Conservation (phyloP, 2,113 vertebrate genomes). For the Prietella phreatophila region DNA sequence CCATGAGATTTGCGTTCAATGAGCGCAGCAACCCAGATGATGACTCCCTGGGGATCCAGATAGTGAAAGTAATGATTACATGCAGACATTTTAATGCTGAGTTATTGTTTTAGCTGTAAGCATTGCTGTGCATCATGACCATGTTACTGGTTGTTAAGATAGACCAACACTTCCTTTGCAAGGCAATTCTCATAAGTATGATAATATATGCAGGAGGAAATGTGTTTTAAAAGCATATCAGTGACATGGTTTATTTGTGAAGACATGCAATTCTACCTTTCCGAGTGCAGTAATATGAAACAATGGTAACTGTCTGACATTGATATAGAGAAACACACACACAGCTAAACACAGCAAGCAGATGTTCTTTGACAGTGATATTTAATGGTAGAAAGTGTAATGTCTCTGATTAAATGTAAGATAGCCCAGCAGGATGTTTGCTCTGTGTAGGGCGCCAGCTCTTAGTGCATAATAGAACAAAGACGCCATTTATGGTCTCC, state of each 20-base stretch:
- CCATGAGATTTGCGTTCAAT: conserved; percentile 95
- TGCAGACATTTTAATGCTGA: background rate
- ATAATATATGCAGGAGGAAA: no score
- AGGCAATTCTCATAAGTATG: background rate
- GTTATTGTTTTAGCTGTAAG: background rate
- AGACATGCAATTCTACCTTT: background rate
- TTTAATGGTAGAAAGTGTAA: conserved; percentile 5
- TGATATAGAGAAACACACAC: background rate
- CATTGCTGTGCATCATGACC: background rate
- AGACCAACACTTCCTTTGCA: background rate
- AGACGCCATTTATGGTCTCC: conserved; percentile 3
- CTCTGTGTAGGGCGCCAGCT: conserved; percentile 51
- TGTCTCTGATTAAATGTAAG: conserved; percentile 21
- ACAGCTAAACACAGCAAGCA: conserved; percentile 2
- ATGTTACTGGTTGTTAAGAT: background rate
- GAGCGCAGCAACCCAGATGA: conserved; percentile 98
- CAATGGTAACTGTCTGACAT: conserved; percentile 3
- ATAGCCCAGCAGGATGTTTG: conserved; percentile 59
- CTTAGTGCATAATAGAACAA: conserved; percentile 55
- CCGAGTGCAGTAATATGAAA: background rate
- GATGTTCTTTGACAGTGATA: conserved; percentile 7
- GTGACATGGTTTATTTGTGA: background rate
- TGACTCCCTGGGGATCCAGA: conserved; percentile 96
- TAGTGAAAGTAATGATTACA: conserved; percentile 85
- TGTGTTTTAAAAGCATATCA: background rate